Conservation (phyloP, 2,113 vertebrate species). For the Shinisaurus crocodilurus region DNA sequence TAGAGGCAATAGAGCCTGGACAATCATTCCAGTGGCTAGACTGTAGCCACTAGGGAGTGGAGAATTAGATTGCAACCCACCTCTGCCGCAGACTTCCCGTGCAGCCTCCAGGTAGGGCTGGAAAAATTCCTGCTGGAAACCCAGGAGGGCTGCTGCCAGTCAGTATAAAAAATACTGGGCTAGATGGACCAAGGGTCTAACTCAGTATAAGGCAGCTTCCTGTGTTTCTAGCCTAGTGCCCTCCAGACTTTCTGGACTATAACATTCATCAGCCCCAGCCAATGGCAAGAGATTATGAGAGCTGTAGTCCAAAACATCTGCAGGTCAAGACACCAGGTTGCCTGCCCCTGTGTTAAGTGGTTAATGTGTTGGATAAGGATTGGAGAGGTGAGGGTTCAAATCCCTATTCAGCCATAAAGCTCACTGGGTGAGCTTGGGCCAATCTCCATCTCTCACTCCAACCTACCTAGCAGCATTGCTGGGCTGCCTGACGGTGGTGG, state of each 20-base stretch:
- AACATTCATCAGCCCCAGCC: neutral
- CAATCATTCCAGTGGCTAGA: neutral
- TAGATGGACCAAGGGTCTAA: too few relatives aligned
- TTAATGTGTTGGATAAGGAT: too few relatives aligned
- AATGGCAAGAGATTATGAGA: neutral
- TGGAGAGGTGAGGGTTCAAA: neutral
- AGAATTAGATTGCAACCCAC: neutral
- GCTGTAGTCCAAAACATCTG: neutral
- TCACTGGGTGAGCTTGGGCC: neutral
- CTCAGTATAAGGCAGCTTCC: too few relatives aligned
- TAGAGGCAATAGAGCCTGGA: neutral
- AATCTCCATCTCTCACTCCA: neutral
- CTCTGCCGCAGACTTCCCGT: neutral
- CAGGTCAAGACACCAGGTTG: too few relatives aligned
- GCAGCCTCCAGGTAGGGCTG: too few relatives aligned
- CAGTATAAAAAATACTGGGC: too few relatives aligned
- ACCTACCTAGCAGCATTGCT: neutral
- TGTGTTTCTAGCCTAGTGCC: neutral
- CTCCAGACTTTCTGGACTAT: neutral
- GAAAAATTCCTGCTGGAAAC: too few relatives aligned
- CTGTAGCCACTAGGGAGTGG: neutral
- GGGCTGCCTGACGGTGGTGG: neutral
- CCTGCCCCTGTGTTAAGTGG: too few relatives aligned
- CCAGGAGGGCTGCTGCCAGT: too few relatives aligned
- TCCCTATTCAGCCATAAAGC: neutral